phyloP scores from a whole-genome alignment of 1,140 invertebrate species.

The Anastatus disparis region DNA sequence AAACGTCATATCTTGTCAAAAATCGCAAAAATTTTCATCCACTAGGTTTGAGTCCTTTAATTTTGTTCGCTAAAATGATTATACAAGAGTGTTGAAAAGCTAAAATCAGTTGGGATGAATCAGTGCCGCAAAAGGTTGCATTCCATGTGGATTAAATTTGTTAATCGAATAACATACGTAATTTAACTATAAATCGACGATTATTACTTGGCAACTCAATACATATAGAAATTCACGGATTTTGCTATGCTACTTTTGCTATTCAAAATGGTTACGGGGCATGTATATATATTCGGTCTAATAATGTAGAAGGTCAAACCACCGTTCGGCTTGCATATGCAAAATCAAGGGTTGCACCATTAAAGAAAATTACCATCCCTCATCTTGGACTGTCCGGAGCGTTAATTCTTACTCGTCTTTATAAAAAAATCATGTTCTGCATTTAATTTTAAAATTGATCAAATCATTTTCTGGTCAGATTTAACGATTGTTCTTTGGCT shows the following conservation, averaged over 20 bases:
- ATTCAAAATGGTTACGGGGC: constrained; percentile 31
- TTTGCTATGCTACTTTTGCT: constrained; percentile 36
- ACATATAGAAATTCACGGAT: constrained; percentile 28
- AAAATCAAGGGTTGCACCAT: constrained; percentile 27
- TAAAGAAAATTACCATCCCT: constrained; percentile 15
- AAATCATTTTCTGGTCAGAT: no score
- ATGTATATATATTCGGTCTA: constrained; percentile 5
- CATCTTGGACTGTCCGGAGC: constrained; percentile 9
- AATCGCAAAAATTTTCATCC: no score
- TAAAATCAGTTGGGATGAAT: no score
- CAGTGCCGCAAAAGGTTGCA: no score
- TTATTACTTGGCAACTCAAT: background rate
- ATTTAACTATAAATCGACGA: constrained; percentile 8
- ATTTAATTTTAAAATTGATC: no score
- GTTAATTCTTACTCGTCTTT: background rate
- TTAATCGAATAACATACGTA: no score
- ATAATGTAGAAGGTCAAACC: background rate
- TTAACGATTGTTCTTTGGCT: no score
- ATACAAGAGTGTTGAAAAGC: no score
- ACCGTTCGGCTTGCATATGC: background rate
- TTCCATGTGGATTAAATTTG: no score
- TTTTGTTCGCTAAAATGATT: no score
- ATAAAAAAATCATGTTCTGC: background rate
- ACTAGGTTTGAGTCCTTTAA: no score
- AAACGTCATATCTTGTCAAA: no score